Evolutionary conservation across 1,140 invertebrate genomes (phyloP).

Genomic region (Megalonaias nervosa): DNA sequence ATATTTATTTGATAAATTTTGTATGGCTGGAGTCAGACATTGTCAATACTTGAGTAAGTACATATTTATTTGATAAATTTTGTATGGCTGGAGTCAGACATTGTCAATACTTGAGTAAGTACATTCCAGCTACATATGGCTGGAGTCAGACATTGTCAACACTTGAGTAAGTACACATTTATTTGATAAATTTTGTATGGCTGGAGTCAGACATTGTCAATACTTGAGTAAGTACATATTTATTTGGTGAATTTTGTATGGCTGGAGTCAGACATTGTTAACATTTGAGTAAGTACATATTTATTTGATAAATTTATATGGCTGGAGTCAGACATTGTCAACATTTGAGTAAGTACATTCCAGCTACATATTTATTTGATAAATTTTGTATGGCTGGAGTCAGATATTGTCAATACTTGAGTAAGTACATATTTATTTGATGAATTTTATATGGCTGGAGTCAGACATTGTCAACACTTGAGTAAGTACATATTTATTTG

Average conservation of each 20-base stretch:
- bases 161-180: too few species aligned
- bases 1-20: too few species aligned
- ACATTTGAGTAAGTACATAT: slow-evolving; percentile 58
- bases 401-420: background rate
- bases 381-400: background rate
- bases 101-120: background rate
- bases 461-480: background rate
- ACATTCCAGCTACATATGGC: too few species aligned
- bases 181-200: too few species aligned
- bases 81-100: background rate
- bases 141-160: background rate
- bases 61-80: too few species aligned
- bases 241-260: too few species aligned
- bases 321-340: slow-evolving; percentile 42
- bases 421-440: too few species aligned
- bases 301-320: too few species aligned
- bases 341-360: slow-evolving; percentile 58
- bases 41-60: background rate
- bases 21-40: background rate
- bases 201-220: slow-evolving; percentile 63
- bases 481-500: too few species aligned
- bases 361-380: too few species aligned
- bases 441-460: background rate
- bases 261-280: slow-evolving; percentile 42
- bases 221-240: slow-evolving; percentile 55